These are phyloP conservation scores for Muscicapa adusta DNA, from an alignment of 2,113 vertebrate species.

Conservation along the genomic window DNA sequence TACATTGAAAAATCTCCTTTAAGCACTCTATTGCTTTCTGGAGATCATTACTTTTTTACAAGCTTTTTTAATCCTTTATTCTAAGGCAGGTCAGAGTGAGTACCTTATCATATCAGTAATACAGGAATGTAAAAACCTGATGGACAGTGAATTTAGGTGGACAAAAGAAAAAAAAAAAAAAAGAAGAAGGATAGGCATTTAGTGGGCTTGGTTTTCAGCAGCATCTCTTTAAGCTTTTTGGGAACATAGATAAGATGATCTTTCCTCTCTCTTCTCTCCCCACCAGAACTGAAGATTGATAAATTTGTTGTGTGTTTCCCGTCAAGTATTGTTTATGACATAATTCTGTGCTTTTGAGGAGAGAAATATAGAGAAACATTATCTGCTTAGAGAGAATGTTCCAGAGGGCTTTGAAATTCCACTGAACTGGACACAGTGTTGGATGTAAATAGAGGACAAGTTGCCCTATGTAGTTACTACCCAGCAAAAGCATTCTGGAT, in stretches of 20 bases:
- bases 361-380: background rate
- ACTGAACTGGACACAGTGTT: background rate
- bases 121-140: background rate
- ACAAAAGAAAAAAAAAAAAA: too few species aligned
- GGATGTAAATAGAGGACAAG: background rate
- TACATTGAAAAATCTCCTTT: background rate
- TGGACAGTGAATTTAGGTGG: background rate
- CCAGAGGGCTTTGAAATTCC: background rate
- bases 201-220: background rate
- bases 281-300: background rate
- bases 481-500: background rate
- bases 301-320: background rate
- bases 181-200: background rate
- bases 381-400: background rate
- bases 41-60: background rate
- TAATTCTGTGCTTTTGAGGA: background rate
- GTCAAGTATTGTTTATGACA: background rate
- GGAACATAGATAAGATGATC: background rate
- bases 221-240: background rate
- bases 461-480: background rate
- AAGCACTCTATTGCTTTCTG: background rate
- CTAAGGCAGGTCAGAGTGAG: background rate
- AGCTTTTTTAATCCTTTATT: background rate
- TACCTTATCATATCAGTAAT: background rate
- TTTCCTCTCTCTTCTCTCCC: background rate